Evolutionary conservation across 2,113 vertebrate species (phyloP).

Genomic region (Bolborhynchus lineola): DNA sequence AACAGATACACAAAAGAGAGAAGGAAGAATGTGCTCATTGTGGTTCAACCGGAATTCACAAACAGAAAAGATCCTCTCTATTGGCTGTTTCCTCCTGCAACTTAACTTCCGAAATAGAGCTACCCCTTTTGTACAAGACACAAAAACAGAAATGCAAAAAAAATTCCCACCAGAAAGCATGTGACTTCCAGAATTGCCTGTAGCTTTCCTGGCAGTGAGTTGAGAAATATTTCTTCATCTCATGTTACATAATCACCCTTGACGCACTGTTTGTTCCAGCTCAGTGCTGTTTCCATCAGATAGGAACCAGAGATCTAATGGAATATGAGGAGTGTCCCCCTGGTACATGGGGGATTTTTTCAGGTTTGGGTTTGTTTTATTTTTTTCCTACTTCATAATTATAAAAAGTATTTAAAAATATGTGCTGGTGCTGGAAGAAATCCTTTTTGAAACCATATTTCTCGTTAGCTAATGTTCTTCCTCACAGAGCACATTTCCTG

Average conservation of each 20-base stretch:
- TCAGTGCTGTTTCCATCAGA: conserved; percentile 66
- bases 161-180: conserved; percentile 58
- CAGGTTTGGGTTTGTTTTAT: neutral
- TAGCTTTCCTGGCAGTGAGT: conserved; percentile 71
- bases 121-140: conserved; percentile 16
- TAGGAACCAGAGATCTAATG: conserved; percentile 45
- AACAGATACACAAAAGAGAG: conserved; percentile 36
- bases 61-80: conserved; percentile 45
- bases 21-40: conserved; percentile 57
- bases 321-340: conserved; percentile 23
- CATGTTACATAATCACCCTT: conserved; percentile 70
- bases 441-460: neutral
- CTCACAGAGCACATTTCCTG: conserved; percentile 22
- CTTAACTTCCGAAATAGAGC: conserved; percentile 47
- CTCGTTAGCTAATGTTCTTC: neutral
- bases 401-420: conserved; percentile 25
- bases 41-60: conserved; percentile 53
- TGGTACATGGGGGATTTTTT: neutral
- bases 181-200: conserved; percentile 67
- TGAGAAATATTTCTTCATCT: conserved; percentile 76
- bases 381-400: neutral
- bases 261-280: conserved; percentile 69
- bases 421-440: neutral
- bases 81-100: conserved; percentile 42
- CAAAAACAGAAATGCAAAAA: conserved; percentile 38